Conservation (phyloP, 2,113 vertebrate species). For the Corvus cornix region DNA sequence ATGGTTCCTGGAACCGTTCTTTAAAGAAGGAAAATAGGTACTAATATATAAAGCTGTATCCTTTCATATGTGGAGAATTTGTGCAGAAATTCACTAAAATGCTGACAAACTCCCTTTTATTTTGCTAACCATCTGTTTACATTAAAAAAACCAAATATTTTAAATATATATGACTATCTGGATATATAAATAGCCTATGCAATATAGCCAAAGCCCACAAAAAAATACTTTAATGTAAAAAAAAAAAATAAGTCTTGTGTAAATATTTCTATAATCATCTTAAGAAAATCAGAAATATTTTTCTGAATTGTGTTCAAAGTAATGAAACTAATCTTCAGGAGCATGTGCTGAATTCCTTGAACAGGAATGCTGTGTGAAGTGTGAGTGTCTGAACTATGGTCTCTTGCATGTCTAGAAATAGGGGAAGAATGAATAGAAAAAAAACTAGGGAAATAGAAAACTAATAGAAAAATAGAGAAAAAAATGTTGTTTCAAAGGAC, state of each 20-base stretch:
- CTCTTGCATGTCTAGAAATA: not conserved
- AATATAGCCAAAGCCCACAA: not conserved
- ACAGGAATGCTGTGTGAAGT: not conserved
- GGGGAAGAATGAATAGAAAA: not conserved
- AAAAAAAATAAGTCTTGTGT: not conserved
- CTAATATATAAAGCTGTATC: not conserved
- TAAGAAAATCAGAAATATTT: not conserved
- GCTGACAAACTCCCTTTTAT: not conserved
- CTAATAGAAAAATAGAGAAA: not conserved
- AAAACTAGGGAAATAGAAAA: not conserved
- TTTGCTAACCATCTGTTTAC: not conserved
- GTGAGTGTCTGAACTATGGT: not conserved
- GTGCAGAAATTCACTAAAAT: not conserved
- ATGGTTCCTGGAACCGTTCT: not conserved
- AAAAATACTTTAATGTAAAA: not conserved
- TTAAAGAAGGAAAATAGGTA: not conserved
- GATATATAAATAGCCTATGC: not conserved
- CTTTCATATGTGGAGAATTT: not conserved
- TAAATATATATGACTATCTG: not conserved
- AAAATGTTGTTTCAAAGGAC: not conserved
- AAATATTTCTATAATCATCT: slow-evolving; percentile 28
- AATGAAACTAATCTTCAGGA: not conserved
- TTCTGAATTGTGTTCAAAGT: not conserved
- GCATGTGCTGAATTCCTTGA: not conserved
- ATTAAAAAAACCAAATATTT: not conserved